Evolutionary conservation across 2,113 vertebrate species (phyloP).

Genomic region (Paralichthys olivaceus): DNA sequence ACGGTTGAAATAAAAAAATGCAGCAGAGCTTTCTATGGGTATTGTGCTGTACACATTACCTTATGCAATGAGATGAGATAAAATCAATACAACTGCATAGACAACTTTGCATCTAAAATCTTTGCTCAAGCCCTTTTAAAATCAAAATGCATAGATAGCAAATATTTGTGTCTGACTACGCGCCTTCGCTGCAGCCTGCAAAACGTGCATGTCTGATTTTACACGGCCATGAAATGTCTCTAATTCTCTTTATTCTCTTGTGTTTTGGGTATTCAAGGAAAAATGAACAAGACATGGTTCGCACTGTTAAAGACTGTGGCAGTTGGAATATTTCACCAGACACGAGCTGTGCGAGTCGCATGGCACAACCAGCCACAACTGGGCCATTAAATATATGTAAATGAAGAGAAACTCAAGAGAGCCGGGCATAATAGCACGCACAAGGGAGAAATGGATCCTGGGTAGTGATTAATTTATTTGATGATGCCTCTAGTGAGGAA

Average conservation of each 20-base stretch:
- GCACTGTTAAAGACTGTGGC: constrained; percentile 92
- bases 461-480: constrained; percentile 99
- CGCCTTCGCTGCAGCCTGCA: constrained; percentile 84
- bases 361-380: constrained; percentile 97
- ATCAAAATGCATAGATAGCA: background rate
- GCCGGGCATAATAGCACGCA: constrained; percentile 95
- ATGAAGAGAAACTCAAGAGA: constrained; percentile 99
- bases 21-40: background rate
- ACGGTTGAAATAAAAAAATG: no score
- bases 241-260: constrained; percentile 64
- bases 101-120: background rate
- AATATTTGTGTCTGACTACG: constrained; percentile 19
- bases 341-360: constrained; percentile 92
- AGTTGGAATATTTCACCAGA: constrained; percentile 98
- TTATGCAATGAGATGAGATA: constrained; percentile 62
- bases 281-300: constrained; percentile 92
- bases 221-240: constrained; percentile 87
- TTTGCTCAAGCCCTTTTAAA: background rate
- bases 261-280: constrained; percentile 83
- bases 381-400: constrained; percentile 99
- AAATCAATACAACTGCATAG: constrained; percentile 50
- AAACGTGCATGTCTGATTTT: constrained; percentile 89
- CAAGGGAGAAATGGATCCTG: constrained; percentile 99
- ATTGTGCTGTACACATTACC: constrained; percentile 46
- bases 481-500: constrained; percentile 99